phyloP scores from a whole-genome alignment of 2,797 vertebrate species.

The Pantherophis vulpinus region DNA sequence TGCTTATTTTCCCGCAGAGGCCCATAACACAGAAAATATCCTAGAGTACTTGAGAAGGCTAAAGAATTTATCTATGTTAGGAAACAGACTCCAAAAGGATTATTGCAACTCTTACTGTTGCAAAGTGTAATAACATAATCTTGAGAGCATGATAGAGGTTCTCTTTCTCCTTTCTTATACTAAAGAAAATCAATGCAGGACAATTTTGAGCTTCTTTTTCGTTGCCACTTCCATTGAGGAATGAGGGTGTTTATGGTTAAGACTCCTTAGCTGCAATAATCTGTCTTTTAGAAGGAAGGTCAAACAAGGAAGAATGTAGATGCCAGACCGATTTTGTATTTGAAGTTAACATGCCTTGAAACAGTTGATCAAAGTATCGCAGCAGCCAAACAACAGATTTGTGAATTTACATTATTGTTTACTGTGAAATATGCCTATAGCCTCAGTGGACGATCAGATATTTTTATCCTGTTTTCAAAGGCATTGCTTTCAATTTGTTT shows the following conservation, averaged over 20 bases:
- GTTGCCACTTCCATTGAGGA: background rate
- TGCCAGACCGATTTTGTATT: background rate
- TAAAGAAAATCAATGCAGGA: background rate
- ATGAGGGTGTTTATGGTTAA: background rate
- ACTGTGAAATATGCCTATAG: conserved; percentile 34
- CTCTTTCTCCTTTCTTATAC: background rate
- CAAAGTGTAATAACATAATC: background rate
- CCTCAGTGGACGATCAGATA: background rate
- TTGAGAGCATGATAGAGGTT: background rate
- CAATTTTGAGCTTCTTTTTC: background rate
- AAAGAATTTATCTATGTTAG: background rate
- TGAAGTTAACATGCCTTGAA: background rate
- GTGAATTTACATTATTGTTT: conserved; percentile 32
- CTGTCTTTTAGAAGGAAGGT: conserved; percentile 5
- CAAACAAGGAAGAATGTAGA: background rate
- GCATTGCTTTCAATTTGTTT: conserved; percentile 32
- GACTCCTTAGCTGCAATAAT: background rate
- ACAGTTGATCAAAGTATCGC: background rate
- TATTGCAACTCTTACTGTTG: background rate
- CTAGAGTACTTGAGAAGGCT: background rate
- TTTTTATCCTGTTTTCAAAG: conserved; percentile 16
- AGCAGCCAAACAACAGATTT: background rate
- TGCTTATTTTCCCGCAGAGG: background rate
- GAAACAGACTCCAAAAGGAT: background rate
- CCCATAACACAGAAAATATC: background rate